Evolutionary conservation across 2,113 vertebrate genomes (phyloP), one percentile per base, ranked within the genome.

Genomic region (Budorcas taxicolor): DNA sequence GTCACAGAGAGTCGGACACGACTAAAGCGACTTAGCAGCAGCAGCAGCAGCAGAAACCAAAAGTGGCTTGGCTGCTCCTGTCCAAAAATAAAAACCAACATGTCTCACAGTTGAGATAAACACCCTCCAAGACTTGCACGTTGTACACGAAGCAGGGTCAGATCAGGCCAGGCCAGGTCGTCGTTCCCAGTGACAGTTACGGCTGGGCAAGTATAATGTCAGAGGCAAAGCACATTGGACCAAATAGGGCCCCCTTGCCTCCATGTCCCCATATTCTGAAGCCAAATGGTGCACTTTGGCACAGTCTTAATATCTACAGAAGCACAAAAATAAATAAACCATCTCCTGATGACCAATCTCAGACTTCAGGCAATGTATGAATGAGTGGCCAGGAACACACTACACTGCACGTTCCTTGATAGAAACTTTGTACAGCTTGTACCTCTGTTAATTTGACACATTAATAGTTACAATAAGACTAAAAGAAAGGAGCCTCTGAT

Each of bases 21-120:
- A 45, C 45, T 45, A 2, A 45, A 45, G 45, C 45, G 45, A 45
- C 45, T 45, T 45, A 45, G 45, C 45, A 45, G 45, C 45, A 45
- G 45, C 43, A 45, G 43, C 45, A 45, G 45, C 45, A 45, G 45
- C 45, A 45, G 45, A 97, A 88, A 97, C 67, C 89, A 40, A 97
- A 87, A 67, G 60, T 64, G 87, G 91, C 91, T 97, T 98, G 93
- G 89, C 95, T 85, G 47, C 50, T 82, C 62, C 58, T 67, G 13
- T 95, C 82, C 80, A 91, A 97, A 97, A 96, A 57, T n/a, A 55
- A 96, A 97, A 95, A 93, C 88, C 96, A 96, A 89, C 57, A 64
- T 43, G 21, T 81, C 53, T 71, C 83, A 71, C 5, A 52, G 2
- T 83, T 43, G 89, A 88, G 62, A 96, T 84, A 96, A 94, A 97